These are phyloP conservation scores for Philopedon plagiatum DNA, from an alignment of 2,888 invertebrate species.

Conservation along the genomic window DNA sequence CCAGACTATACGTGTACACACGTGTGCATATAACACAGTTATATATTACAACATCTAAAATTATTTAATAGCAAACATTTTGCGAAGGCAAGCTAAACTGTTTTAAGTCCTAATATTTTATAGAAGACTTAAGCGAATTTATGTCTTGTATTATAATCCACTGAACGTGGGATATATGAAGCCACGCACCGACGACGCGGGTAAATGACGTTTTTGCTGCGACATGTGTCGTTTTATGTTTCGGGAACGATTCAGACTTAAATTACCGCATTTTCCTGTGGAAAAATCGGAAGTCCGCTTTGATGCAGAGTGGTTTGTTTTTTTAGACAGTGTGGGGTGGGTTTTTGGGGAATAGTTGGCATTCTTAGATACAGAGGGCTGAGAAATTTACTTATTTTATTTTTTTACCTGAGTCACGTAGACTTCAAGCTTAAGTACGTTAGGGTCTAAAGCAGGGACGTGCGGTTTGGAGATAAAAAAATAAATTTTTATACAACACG, in stretches of 20 bases:
- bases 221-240: conserved; percentile 45
- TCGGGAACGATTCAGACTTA: conserved; percentile 33
- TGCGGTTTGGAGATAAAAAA: too few relatives aligned
- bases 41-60: conserved; percentile 14
- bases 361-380: too few relatives aligned
- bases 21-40: too few relatives aligned
- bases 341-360: too few relatives aligned
- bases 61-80: conserved; percentile 22
- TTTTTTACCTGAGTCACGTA: too few relatives aligned
- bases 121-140: conserved; percentile 42
- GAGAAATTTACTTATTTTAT: too few relatives aligned
- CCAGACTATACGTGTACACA: too few relatives aligned
- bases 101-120: conserved; percentile 36
- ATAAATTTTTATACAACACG: too few relatives aligned
- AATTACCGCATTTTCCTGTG: conserved; percentile 34
- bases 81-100: conserved; percentile 31
- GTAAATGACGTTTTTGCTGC: conserved; percentile 44
- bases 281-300: conserved; percentile 20
- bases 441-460: too few relatives aligned
- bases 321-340: too few relatives aligned
- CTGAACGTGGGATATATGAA: conserved; percentile 34
- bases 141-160: conserved; percentile 32
- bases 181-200: conserved; percentile 29
- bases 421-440: too few relatives aligned
- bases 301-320: too few relatives aligned